Conservation (phyloP, 2,888 invertebrate species). For the Drosophila pseudotakahashii region DNA sequence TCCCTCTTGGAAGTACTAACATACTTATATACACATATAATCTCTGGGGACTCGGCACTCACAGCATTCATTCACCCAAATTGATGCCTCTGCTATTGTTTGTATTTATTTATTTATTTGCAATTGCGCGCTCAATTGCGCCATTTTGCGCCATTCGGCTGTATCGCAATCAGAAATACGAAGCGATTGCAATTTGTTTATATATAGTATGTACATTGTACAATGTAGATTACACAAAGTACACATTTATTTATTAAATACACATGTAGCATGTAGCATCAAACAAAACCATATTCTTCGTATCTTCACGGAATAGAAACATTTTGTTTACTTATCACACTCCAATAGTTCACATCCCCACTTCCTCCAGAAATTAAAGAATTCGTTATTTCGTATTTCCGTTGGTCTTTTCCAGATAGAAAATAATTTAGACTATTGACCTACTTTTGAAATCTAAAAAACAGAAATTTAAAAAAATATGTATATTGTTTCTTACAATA, state of each 20-base stretch:
- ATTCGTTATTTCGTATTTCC: neutral
- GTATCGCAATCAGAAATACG: slow-evolving; percentile 25
- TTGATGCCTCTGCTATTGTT: slow-evolving; percentile 25
- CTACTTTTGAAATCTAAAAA: too few species aligned
- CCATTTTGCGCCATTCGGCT: slow-evolving; percentile 18
- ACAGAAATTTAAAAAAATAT: too few species aligned
- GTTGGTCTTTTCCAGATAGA: too few species aligned
- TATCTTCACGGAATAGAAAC: neutral
- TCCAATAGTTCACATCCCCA: neutral
- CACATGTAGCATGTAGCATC: neutral
- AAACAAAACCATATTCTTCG: neutral
- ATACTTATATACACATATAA: neutral
- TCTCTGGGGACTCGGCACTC: slow-evolving; percentile 1
- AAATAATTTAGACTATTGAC: too few species aligned
- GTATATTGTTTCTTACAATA: too few species aligned
- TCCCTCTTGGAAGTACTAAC: neutral
- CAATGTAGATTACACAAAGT: neutral
- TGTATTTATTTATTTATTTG: slow-evolving; percentile 24
- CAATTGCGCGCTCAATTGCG: slow-evolving; percentile 9
- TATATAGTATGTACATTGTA: neutral
- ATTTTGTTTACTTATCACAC: slow-evolving; percentile 2
- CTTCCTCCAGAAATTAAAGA: neutral
- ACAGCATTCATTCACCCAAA: slow-evolving; percentile 31
- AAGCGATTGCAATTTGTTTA: neutral
- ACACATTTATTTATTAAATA: neutral